Percentiles rank a stretch among this genome's conserved stretches.
Conservation (phyloP, 1,140 invertebrate genomes). For the Drosophila sulfurigaster region DNA sequence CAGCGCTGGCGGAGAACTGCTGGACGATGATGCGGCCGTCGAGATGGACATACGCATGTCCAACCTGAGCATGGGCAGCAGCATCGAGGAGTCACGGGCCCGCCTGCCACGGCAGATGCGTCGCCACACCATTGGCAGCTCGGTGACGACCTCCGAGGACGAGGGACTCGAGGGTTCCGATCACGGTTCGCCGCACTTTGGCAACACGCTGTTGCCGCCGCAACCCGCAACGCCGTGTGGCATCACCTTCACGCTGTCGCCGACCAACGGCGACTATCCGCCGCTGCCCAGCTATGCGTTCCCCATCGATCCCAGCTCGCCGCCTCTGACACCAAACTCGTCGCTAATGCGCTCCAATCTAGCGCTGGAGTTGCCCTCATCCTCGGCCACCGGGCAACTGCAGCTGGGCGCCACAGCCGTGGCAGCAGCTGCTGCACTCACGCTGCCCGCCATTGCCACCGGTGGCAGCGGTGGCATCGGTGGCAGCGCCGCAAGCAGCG, state of each 20-base stretch:
- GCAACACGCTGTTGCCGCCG: conserved; percentile 72
- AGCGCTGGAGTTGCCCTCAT: conserved; percentile 85
- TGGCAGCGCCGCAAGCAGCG: conserved; percentile 3
- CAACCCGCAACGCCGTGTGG: conserved; percentile 84
- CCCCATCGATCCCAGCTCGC: conserved; percentile 84
- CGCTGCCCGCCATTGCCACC: conserved; percentile 30
- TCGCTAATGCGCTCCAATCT: conserved; percentile 72
- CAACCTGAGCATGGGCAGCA: conserved; percentile 63
- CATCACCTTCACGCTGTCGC: conserved; percentile 90
- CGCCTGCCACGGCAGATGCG: conserved; percentile 74
- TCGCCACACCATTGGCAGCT: conserved; percentile 77
- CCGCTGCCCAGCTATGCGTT: conserved; percentile 66
- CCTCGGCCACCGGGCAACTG: conserved; percentile 36
- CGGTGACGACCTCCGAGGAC: conserved; percentile 76
- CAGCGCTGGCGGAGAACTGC: conserved; percentile 29
- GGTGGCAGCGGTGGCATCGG: conserved; percentile 2
- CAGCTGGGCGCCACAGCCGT: conserved; percentile 38
- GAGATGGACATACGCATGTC: conserved; percentile 77
- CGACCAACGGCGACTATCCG: conserved; percentile 84
- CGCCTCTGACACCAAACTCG: conserved; percentile 85
- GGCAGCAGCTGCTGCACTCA: conserved; percentile 24
- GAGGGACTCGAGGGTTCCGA: conserved; percentile 74
- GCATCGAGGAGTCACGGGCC: conserved; percentile 73
- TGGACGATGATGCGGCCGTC: conserved; percentile 69
- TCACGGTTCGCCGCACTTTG: conserved; percentile 76